phyloP scores from a whole-genome alignment of 2,888 invertebrate genomes.

The Melanophora roralis region DNA sequence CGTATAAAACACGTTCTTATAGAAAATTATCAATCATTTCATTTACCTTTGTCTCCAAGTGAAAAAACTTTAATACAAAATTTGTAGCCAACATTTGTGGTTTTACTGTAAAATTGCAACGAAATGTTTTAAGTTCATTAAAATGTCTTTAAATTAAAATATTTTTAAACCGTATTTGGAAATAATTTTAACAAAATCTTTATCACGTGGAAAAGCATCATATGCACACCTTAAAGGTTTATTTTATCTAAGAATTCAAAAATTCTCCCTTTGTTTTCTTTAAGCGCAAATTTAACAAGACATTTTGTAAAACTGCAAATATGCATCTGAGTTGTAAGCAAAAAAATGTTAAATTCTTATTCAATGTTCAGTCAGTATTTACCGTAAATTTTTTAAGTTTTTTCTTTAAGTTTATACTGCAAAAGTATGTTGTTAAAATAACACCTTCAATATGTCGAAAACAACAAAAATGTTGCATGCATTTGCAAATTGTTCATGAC shows the following conservation, averaged over 20 bases:
- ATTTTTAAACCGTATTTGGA: background rate
- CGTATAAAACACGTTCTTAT: no score
- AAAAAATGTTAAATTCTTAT: background rate
- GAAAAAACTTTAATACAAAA: no score
- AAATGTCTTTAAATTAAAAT: no score
- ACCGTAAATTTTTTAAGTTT: constrained; percentile 54
- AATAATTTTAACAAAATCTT: constrained; percentile 40
- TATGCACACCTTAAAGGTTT: constrained; percentile 1
- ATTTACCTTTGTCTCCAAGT: no score
- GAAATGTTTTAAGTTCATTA: constrained; percentile 12
- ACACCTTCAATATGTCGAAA: constrained; percentile 48
- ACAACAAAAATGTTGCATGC: constrained; percentile 44
- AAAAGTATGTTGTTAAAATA: constrained; percentile 53
- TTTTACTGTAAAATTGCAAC: background rate
- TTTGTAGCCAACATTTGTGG: no score
- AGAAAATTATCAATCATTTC: no score
- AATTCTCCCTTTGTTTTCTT: background rate
- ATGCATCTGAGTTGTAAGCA: no score
- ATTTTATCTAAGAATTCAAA: constrained; percentile 17
- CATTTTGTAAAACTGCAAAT: no score
- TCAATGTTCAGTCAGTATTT: constrained; percentile 39
- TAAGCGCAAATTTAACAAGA: background rate
- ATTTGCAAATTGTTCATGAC: constrained; percentile 54
- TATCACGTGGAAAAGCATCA: constrained; percentile 23
- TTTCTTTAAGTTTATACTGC: constrained; percentile 15